A percentile compares a stretch with the other conserved stretches of the same genome.
These are phyloP conservation scores for Frankliniella fusca DNA, from an alignment of 2,888 invertebrate species.

Conservation along the genomic window DNA sequence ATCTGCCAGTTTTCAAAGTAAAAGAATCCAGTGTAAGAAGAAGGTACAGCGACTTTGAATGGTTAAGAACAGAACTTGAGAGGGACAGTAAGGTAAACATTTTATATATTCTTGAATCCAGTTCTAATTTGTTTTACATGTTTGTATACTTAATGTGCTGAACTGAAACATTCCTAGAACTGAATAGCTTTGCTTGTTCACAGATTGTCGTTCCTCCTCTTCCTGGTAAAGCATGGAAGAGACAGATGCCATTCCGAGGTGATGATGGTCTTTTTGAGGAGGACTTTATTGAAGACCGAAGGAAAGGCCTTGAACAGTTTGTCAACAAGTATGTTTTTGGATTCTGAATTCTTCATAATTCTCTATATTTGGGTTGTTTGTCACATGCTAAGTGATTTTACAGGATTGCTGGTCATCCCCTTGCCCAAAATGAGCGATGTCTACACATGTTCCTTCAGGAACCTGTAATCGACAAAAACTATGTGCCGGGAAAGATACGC, in stretches of 20 bases:
- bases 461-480: constrained; percentile 95
- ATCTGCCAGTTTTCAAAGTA: constrained; percentile 97
- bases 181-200: constrained; percentile 38
- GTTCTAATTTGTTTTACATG: not conserved
- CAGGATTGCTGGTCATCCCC: constrained; percentile 95
- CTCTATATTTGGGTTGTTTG: not conserved
- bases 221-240: constrained; percentile 97
- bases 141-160: constrained; percentile 28
- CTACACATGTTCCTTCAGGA: constrained; percentile 99
- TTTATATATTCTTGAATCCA: not conserved
- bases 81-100: constrained; percentile 89
- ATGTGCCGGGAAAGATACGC: constrained; percentile 98
- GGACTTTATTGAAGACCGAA: constrained; percentile 97
- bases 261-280: constrained; percentile 99
- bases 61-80: constrained; percentile 97
- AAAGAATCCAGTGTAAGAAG: constrained; percentile 97
- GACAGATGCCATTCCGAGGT: constrained; percentile 95
- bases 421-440: constrained; percentile 98
- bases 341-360: not conserved
- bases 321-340: constrained; percentile 80
- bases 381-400: constrained; percentile 37
- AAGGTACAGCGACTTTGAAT: constrained; percentile 99
- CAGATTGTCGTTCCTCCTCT: constrained; percentile 97
- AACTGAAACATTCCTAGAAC: not conserved
- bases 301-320: constrained; percentile 95